Evolutionary conservation across 2,113 vertebrate genomes (phyloP).

Genomic region (Callithrix jacchus): DNA sequence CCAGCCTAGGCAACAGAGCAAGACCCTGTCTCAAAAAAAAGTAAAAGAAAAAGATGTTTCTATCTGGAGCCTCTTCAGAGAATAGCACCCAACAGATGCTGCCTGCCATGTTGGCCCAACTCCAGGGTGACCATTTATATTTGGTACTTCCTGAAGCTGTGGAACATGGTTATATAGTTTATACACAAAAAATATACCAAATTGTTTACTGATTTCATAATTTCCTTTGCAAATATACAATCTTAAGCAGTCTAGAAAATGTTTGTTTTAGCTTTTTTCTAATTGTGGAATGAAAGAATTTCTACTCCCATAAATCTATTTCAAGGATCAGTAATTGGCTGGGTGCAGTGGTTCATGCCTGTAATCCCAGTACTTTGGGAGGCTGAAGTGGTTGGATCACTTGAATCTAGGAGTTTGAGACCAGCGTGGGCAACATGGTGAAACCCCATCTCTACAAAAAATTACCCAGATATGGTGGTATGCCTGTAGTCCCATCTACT

Average conservation of each 20-base stretch:
- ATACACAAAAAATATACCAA: neutral
- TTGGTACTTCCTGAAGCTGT: neutral
- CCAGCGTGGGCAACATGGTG: too few relatives aligned
- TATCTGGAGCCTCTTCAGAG: constrained; percentile 22
- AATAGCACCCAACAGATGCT: neutral
- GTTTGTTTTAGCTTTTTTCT: neutral
- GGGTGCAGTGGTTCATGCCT: too few relatives aligned
- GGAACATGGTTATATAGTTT: neutral
- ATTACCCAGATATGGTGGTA: too few relatives aligned
- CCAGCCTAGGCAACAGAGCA: too few relatives aligned
- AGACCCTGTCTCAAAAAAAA: too few relatives aligned
- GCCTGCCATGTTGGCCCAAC: neutral
- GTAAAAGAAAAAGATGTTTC: constrained; percentile 29
- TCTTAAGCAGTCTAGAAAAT: constrained; percentile 4
- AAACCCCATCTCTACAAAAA: too few relatives aligned
- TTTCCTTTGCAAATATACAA: constrained; percentile 40
- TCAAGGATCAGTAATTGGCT: neutral
- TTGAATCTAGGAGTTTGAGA: too few relatives aligned
- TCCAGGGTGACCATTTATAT: neutral
- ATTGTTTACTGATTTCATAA: neutral
- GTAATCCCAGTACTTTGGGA: too few relatives aligned
- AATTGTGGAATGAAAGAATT: constrained; percentile 26
- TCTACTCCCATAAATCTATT: neutral
- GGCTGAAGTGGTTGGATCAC: too few relatives aligned
- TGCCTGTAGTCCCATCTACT: too few relatives aligned